These are phyloP conservation scores for Bos javanicus DNA, from an alignment of 2,113 vertebrate genomes.

Conservation along the genomic window DNA sequence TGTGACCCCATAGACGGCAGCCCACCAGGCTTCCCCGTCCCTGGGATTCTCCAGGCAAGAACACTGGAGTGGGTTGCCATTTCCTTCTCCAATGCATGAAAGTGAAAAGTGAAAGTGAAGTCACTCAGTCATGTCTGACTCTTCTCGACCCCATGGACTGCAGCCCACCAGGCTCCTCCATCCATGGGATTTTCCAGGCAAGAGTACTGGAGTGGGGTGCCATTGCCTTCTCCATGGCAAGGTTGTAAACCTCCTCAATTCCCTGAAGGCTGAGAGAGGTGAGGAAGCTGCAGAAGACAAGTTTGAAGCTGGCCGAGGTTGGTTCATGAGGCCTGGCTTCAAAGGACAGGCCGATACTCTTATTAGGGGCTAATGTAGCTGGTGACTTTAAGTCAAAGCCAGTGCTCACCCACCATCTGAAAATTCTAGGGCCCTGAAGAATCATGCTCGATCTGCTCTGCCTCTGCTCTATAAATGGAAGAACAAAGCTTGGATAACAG, in stretches of 20 bases:
- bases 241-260: neutral
- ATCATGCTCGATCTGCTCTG: neutral
- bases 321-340: neutral
- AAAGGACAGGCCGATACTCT: neutral
- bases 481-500: neutral
- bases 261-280: neutral
- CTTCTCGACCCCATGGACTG: no score
- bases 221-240: no score
- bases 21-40: no score
- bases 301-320: neutral
- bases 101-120: no score
- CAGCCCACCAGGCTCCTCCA: no score
- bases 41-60: no score
- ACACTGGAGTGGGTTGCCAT: no score
- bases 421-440: neutral
- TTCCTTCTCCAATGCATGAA: no score
- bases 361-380: neutral
- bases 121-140: no score
- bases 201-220: no score
- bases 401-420: neutral
- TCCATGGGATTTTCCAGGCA: no score
- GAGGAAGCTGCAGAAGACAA: neutral
- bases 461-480: neutral
- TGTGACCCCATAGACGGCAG: no score
- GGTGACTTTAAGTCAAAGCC: neutral